A percentile compares a stretch with the other conserved stretches of the same genome.
These are phyloP conservation scores for Heliconius charithonia DNA, from an alignment of 2,888 invertebrate genomes.

Conservation along the genomic window DNA sequence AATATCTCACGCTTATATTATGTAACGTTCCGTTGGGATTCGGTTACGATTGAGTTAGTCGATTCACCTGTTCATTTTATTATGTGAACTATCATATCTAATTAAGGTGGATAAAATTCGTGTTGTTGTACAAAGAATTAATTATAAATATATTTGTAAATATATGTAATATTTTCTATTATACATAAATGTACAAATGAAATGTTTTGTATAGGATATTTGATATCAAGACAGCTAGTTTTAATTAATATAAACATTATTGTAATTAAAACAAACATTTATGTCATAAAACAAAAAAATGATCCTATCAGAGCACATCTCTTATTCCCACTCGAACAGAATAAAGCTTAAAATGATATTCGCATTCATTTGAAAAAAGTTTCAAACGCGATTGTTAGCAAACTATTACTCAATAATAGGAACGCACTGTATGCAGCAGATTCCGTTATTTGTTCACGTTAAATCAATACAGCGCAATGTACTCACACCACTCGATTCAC, in stretches of 20 bases:
- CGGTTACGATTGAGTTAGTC: constrained; percentile 70
- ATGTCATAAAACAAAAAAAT: not conserved
- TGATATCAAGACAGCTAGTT: not conserved
- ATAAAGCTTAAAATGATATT: constrained; percentile 21
- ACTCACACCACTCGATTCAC: constrained; percentile 65
- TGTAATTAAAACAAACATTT: not conserved
- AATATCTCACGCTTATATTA: constrained; percentile 79
- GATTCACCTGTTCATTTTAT: constrained; percentile 48
- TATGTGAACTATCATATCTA: constrained; percentile 12
- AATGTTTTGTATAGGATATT: not conserved
- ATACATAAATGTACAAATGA: not conserved
- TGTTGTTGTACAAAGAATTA: not conserved
- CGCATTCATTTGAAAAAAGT: constrained; percentile 27
- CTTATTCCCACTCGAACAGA: not conserved
- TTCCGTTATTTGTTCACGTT: constrained; percentile 37
- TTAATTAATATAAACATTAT: not conserved
- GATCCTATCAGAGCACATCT: not conserved
- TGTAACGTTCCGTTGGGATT: constrained; percentile 74
- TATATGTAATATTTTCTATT: not conserved
- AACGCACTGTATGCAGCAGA: constrained; percentile 31
- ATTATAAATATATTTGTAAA: constrained; percentile 2
- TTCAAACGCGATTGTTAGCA: constrained; percentile 29
- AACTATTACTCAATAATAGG: constrained; percentile 33
- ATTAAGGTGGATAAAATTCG: constrained; percentile 11
- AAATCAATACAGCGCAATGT: constrained; percentile 48